phyloP scores from a whole-genome alignment of 2,113 vertebrate genomes.

The Psittacara wagleri region DNA sequence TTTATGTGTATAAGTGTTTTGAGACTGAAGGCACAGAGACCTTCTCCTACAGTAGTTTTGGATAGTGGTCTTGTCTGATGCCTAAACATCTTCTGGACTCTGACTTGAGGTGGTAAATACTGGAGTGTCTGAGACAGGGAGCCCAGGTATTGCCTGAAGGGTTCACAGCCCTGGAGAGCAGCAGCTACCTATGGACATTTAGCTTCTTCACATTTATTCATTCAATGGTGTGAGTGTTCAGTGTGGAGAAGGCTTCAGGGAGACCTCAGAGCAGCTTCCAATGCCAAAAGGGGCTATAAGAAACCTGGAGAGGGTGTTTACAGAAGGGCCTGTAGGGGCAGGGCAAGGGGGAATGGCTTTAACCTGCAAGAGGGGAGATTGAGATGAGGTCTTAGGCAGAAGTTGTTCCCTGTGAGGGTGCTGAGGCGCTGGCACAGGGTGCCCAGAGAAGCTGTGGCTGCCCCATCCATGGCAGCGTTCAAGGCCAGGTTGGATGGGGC shows the following conservation, averaged over 20 bases:
- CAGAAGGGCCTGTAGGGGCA: not conserved
- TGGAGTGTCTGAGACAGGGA: not conserved
- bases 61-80: not conserved
- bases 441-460: no score
- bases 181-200: rapidly evolving
- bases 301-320: not conserved
- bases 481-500: no score
- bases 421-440: no score
- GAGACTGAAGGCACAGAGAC: not conserved
- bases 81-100: not conserved
- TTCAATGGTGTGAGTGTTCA: not conserved
- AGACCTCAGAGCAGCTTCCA: not conserved
- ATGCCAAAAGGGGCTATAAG: not conserved
- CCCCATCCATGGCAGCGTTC: no score
- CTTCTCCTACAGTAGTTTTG: not conserved
- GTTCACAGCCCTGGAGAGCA: not conserved
- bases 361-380: not conserved
- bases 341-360: not conserved
- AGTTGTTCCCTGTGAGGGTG: no score
- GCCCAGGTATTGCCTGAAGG: rapidly evolving
- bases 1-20: not conserved
- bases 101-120: not conserved
- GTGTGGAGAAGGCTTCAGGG: not conserved
- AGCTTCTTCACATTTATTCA: not conserved
- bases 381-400: no score